Evolutionary conservation across 2,113 vertebrate species (phyloP).

Genomic region (Pterocles orientalis): DNA sequence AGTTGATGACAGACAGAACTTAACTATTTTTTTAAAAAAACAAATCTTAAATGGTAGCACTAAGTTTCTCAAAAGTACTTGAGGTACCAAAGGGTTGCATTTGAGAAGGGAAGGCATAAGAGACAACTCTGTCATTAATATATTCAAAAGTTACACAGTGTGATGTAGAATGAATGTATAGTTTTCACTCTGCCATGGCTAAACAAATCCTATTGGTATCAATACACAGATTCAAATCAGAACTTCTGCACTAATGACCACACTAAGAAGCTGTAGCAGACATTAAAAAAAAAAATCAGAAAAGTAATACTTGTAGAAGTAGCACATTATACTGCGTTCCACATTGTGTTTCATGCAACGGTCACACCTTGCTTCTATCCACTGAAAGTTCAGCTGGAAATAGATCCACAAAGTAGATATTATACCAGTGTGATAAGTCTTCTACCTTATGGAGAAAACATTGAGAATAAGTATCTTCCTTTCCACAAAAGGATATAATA

Average conservation of each 20-base stretch:
- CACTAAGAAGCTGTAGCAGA: neutral
- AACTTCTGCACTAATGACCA: neutral
- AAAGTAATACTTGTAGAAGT: neutral
- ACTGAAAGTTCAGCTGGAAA: neutral
- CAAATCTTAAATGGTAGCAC: neutral
- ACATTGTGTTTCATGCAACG: neutral
- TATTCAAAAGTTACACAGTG: neutral
- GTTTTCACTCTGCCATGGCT: neutral
- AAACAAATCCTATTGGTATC: neutral
- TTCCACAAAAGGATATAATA: slow-evolving; percentile 94
- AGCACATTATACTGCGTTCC: neutral
- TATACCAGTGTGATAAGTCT: neutral
- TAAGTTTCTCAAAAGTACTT: neutral
- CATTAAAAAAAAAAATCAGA: neutral
- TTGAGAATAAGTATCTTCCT: neutral
- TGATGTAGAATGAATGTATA: neutral
- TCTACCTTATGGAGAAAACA: neutral
- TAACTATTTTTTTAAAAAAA: rapidly evolving
- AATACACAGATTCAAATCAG: neutral
- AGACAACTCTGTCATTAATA: neutral
- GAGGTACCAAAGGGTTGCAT: neutral
- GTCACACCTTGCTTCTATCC: neutral
- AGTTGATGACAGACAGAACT: neutral
- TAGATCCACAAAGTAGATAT: neutral
- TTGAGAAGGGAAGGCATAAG: neutral